These are phyloP conservation scores for Eurois occulta DNA, from an alignment of 2,888 invertebrate genomes.

Conservation along the genomic window DNA sequence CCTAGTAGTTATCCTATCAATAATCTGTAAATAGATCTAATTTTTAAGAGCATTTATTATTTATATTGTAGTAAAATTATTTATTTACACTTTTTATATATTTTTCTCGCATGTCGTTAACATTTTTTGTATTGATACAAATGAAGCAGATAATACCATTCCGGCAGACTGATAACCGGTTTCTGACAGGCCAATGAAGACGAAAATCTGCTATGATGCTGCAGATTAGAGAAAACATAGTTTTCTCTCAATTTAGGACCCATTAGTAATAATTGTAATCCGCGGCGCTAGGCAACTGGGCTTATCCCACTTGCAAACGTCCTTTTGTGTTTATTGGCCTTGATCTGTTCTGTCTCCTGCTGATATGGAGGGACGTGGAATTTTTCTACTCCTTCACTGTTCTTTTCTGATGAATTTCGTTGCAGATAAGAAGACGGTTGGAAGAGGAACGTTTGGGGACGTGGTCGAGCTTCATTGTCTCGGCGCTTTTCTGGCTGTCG, in stretches of 20 bases:
- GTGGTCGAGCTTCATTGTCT: background rate
- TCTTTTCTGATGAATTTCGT: background rate
- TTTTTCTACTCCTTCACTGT: background rate
- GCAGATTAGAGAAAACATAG: background rate
- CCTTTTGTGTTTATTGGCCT: background rate
- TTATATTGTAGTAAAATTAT: background rate
- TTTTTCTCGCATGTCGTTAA: background rate
- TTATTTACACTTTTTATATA: background rate
- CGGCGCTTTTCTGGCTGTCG: background rate
- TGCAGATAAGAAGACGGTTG: background rate
- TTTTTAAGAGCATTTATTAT: background rate
- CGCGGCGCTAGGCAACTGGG: background rate
- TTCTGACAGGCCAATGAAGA: background rate
- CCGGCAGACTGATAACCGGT: background rate
- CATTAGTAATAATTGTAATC: background rate
- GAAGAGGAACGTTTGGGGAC: background rate
- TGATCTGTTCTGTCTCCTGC: background rate
- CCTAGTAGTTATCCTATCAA: constrained; percentile 5
- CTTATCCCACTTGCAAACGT: background rate
- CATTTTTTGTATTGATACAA: constrained; percentile 11
- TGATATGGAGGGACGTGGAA: background rate
- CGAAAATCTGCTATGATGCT: background rate
- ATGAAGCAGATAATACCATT: background rate
- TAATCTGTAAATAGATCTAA: constrained; percentile 37
- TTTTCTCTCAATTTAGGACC: background rate